These are phyloP conservation scores for Alexandromys fortis DNA, from an alignment of 2,113 vertebrate species.

Conservation along the genomic window DNA sequence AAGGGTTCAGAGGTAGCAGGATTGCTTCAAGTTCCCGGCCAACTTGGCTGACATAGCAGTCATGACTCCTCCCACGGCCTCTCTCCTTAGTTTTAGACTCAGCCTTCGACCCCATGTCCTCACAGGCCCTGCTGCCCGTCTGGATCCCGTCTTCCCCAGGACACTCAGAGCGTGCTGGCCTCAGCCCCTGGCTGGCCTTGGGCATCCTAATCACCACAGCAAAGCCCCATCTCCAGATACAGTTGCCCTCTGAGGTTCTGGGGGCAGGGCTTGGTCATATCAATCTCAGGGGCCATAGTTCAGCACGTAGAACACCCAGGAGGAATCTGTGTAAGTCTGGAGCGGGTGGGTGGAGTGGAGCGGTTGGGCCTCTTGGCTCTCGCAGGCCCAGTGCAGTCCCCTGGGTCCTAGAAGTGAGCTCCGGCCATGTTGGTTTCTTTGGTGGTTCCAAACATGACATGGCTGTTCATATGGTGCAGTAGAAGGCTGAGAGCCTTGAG, in stretches of 20 bases:
- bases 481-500: neutral
- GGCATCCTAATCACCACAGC: too few species aligned
- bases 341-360: neutral
- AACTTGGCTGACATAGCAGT: neutral
- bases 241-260: neutral
- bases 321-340: neutral
- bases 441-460: neutral
- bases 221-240: neutral
- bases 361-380: too few species aligned
- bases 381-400: neutral
- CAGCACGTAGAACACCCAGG: neutral
- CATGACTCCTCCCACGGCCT: neutral
- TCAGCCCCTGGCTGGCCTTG: too few species aligned
- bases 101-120: fast-evolving
- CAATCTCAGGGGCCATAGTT: fast-evolving
- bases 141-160: neutral
- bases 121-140: fast-evolving
- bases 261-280: fast-evolving
- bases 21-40: neutral
- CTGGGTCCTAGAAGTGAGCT: neutral
- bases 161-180: neutral
- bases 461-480: too few species aligned
- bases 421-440: neutral
- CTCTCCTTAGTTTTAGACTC: neutral
- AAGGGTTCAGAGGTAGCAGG: neutral